Evolutionary conservation across 2,888 invertebrate species (phyloP).

Genomic region (Polymixis lichenea): DNA sequence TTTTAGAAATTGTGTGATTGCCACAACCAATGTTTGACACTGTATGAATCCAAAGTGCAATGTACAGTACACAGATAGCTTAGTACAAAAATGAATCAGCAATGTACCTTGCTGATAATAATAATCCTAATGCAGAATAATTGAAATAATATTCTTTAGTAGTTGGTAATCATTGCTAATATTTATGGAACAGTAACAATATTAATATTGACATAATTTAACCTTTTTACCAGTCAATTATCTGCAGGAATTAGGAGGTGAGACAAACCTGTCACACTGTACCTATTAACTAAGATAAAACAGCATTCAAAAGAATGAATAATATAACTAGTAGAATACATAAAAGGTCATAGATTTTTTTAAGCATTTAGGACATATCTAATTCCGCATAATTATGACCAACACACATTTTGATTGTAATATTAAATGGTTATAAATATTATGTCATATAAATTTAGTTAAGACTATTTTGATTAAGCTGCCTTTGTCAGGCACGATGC

Average conservation of each 20-base stretch:
- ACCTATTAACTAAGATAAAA: background rate
- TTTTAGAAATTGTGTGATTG: background rate
- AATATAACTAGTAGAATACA: background rate
- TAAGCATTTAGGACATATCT: background rate
- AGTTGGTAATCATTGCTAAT: background rate
- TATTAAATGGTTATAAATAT: background rate
- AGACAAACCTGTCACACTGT: background rate
- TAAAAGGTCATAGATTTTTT: no score
- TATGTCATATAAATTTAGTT: background rate
- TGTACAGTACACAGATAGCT: background rate
- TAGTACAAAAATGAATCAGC: constrained; percentile 9
- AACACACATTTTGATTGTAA: background rate
- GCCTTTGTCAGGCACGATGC: no score
- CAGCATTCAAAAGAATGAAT: background rate
- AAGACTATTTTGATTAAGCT: no score
- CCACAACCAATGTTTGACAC: background rate
- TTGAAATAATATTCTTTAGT: background rate
- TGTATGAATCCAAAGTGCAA: constrained; percentile 24
- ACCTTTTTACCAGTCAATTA: background rate
- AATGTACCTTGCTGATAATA: constrained; percentile 2
- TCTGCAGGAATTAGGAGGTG: background rate
- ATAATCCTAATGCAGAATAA: constrained; percentile 7
- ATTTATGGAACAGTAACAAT: background rate
- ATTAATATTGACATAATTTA: background rate
- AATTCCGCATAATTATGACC: background rate